phyloP scores from a whole-genome alignment of 2,797 vertebrate species.

The Pangasius mekongensis region DNA sequence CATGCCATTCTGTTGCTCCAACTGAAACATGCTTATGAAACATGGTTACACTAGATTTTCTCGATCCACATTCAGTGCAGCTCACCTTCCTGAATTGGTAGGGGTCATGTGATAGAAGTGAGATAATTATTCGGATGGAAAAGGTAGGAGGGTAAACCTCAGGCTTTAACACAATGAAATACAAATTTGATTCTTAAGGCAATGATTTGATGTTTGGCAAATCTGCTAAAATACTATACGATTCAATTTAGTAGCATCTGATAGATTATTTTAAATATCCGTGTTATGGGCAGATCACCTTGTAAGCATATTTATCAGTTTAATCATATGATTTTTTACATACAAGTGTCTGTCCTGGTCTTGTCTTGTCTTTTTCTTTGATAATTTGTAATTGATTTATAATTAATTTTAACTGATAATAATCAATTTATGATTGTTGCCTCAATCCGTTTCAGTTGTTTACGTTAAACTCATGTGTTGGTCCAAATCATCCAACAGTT shows the following conservation, averaged over 20 bases:
- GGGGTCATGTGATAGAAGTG: not conserved
- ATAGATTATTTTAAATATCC: not conserved
- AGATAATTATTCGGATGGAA: not conserved
- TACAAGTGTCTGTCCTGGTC: not conserved
- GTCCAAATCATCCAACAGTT: not conserved
- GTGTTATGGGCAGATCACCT: not conserved
- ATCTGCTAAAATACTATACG: not conserved
- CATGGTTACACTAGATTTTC: not conserved
- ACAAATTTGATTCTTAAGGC: not conserved
- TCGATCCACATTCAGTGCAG: not conserved
- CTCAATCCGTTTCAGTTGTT: not conserved
- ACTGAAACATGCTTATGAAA: not conserved
- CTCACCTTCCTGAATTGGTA: not conserved
- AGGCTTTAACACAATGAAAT: not conserved
- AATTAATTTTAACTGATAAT: not conserved
- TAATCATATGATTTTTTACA: not conserved
- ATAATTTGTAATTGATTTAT: not conserved
- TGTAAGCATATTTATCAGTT: too few species aligned
- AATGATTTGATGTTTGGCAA: not conserved
- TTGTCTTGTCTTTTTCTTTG: too few species aligned
- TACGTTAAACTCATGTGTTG: not conserved
- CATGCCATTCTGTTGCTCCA: not conserved
- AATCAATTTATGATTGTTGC: not conserved
- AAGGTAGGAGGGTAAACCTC: not conserved
- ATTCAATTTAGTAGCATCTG: not conserved